Base-by-base conservation (phyloP, 2,797 vertebrate species). In the Coranthus polyacanthus region DNA sequence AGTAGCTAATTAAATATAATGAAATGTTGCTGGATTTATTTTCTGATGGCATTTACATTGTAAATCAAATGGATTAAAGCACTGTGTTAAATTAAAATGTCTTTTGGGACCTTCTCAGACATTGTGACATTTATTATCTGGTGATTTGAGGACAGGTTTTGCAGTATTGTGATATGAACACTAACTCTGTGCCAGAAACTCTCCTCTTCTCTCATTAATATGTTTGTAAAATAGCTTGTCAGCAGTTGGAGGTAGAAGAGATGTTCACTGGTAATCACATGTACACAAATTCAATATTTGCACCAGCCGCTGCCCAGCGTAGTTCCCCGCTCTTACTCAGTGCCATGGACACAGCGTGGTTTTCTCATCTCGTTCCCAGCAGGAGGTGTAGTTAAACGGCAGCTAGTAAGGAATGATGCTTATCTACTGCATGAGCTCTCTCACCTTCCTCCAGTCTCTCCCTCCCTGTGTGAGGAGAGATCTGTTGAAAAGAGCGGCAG, bases 401-500 rank as follows among this genome's bases (percentile, higher is more conserved):
- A 75, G 58, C 77, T 41, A 20, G 62, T 15, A 63, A 55, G 53
- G 64, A 78, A 24, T 73, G 78, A 81, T 73, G 57, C 36, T 64
- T 60, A 72, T 69, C 72, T 79, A 29, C 68, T 71, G 75, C 74
- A 54, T 57, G 50, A 57, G 63, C 78, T 79, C 53, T 64, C 60
- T 73, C 15, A 1, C 72, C 68, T 53, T 60, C 37, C 70, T 79
- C 66, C 63, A 41, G 16, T 67, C 63, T 41, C 49, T 67, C 68
- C 74, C 67, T 78, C 66, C 68, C 72, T 16, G 6, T 55, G 54
- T 52, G 76, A 85, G 57, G 62, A 72, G 42, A 73, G 72, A 75
- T 79, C 65, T 78, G 82, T 68, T 74, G 79, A 61, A 81, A 83
- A 84, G 73, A 79, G 81, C 59, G 16, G 21, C 51, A 37, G 70